Percentiles rank a stretch among this genome's conserved stretches.
Conservation (phyloP, 2,888 invertebrate species). For the Endomychus coccineus region DNA sequence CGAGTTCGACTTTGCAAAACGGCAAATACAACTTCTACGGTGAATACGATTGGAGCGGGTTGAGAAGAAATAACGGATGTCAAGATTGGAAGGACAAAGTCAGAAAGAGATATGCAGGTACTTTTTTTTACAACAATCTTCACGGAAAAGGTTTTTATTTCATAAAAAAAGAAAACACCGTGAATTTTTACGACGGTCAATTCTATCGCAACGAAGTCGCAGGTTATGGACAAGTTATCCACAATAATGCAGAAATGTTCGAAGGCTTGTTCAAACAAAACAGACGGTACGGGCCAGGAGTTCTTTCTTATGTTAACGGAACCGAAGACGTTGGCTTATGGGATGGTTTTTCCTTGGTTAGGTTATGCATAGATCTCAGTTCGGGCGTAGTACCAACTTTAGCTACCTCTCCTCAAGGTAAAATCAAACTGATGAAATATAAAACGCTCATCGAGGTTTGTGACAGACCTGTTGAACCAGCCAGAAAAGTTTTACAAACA, state of each 20-base stretch:
- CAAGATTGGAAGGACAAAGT: too few species aligned
- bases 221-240: constrained; percentile 49
- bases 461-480: constrained; percentile 17
- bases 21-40: too few species aligned
- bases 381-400: constrained; percentile 30
- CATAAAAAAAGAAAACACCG: constrained; percentile 29
- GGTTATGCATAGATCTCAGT: constrained; percentile 35
- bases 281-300: constrained; percentile 51
- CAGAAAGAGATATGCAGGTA: constrained; percentile 45
- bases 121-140: constrained; percentile 43
- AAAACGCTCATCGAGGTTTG: constrained; percentile 31
- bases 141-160: constrained; percentile 47
- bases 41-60: too few species aligned
- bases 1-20: too few species aligned
- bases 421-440: constrained; percentile 31
- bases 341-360: constrained; percentile 44
- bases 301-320: constrained; percentile 42
- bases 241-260: constrained; percentile 42
- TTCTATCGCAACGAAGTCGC: constrained; percentile 49
- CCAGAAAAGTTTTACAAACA: constrained; percentile 22
- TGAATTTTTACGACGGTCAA: constrained; percentile 44
- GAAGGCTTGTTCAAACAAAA: constrained; percentile 49
- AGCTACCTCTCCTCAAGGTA: constrained; percentile 28
- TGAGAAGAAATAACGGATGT: too few species aligned
- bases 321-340: constrained; percentile 51